Conservation (phyloP, 2,113 vertebrate genomes). For the Pandion haliaetus region DNA sequence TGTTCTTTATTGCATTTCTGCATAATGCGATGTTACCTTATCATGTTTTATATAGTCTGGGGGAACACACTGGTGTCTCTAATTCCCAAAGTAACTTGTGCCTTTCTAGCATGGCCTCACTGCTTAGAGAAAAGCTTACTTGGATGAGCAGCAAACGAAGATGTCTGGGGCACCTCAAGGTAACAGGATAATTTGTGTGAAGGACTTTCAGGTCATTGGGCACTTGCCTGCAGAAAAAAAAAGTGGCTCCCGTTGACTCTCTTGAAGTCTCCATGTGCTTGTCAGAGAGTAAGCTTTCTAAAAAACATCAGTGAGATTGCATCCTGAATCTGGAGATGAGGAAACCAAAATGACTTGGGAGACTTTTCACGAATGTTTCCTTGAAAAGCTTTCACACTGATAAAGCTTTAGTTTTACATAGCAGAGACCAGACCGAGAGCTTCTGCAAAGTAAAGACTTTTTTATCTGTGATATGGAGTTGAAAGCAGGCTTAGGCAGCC, state of each 20-base stretch:
- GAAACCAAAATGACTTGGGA: not conserved
- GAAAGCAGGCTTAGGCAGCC: not conserved
- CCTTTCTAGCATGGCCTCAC: not conserved
- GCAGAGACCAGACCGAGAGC: not conserved
- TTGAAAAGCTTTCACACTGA: not conserved
- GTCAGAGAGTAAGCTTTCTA: not conserved
- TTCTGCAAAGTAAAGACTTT: not conserved
- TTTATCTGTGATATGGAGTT: not conserved
- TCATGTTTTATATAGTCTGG: accelerated
- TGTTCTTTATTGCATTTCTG: not conserved
- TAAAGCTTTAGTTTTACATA: not conserved
- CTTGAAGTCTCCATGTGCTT: accelerated
- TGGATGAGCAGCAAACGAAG: not conserved
- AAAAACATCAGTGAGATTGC: not conserved
- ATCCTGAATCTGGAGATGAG: not conserved
- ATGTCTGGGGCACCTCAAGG: not conserved
- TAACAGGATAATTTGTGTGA: not conserved
- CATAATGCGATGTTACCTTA: not conserved
- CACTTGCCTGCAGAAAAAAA: not conserved
- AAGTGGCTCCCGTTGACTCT: not conserved
- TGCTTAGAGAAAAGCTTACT: not conserved
- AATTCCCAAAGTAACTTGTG: not conserved
- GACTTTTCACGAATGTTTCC: not conserved
- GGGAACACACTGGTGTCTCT: not conserved
- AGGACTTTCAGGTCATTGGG: not conserved